Evolutionary conservation across 2,113 vertebrate genomes (phyloP).

Genomic region (Heteronetta atricapilla): DNA sequence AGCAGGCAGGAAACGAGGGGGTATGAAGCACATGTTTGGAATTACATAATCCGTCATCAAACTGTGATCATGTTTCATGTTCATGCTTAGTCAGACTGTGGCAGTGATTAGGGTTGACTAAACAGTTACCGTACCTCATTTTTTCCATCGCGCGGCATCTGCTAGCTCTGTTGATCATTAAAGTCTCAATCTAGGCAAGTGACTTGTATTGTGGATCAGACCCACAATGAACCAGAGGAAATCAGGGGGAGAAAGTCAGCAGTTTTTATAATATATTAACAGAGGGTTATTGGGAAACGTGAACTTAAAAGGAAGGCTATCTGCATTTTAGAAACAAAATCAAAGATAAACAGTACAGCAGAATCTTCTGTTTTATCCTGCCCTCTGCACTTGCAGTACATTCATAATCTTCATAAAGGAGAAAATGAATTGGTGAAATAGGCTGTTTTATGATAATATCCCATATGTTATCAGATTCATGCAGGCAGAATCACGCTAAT

Average conservation of each 20-base stretch:
- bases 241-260: constrained; percentile 5
- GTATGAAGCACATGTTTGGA: constrained; percentile 19
- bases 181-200: constrained; percentile 1
- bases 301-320: constrained; percentile 36
- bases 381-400: constrained; percentile 38
- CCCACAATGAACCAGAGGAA: neutral
- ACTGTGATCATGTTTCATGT: constrained; percentile 32
- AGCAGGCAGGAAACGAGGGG: constrained; percentile 27
- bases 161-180: constrained; percentile 24
- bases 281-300: constrained; percentile 16
- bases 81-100: constrained; percentile 63
- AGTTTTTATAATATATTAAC: constrained; percentile 9
- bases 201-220: neutral
- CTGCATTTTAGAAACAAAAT: constrained; percentile 36
- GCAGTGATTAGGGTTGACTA: constrained; percentile 58
- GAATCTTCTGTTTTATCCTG: constrained; percentile 16
- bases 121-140: constrained; percentile 33
- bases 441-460: constrained; percentile 67
- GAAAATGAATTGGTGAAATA: constrained; percentile 59
- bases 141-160: constrained; percentile 39
- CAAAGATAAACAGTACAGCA: neutral
- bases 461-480: constrained; percentile 73
- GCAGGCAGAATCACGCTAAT: constrained; percentile 73
- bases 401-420: constrained; percentile 68
- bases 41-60: constrained; percentile 15